A percentile compares a stretch with the other conserved stretches of the same genome.
These are phyloP conservation scores for Nyleta sp. DNA, from an alignment of 2,888 invertebrate genomes.

Conservation along the genomic window DNA sequence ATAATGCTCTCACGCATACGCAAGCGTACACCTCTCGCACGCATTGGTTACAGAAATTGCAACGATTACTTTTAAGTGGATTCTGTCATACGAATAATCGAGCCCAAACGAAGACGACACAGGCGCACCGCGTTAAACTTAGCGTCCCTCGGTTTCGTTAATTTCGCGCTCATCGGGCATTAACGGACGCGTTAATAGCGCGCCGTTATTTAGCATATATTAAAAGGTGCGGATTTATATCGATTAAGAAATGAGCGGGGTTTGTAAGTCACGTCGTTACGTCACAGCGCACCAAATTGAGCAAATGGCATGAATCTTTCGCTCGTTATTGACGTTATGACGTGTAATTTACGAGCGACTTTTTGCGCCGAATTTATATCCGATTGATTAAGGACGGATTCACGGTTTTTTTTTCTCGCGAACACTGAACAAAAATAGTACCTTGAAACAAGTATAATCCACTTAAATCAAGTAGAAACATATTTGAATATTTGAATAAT, in stretches of 20 bases:
- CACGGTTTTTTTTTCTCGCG: too few relatives aligned
- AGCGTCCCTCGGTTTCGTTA: constrained; percentile 1
- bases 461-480: too few relatives aligned
- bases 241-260: constrained; percentile 35
- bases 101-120: constrained; percentile 22
- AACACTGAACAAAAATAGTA: too few relatives aligned
- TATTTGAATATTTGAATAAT: too few relatives aligned
- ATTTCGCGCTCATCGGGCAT: background rate
- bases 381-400: constrained; percentile 40
- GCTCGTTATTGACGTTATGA: constrained; percentile 38
- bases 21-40: constrained; percentile 42
- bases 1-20: constrained; percentile 58
- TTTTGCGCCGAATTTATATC: constrained; percentile 36
- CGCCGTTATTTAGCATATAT: constrained; percentile 6
- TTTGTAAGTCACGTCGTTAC: constrained; percentile 27
- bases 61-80: constrained; percentile 49
- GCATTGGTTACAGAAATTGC: constrained; percentile 54
- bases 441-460: too few relatives aligned
- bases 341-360: constrained; percentile 31
- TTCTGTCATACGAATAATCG: constrained; percentile 51
- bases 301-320: constrained; percentile 44
- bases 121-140: constrained; percentile 8
- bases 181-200: constrained; percentile 4
- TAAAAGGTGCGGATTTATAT: constrained; percentile 38
- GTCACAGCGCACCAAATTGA: constrained; percentile 30